These are phyloP conservation scores for Lates calcarifer DNA, from an alignment of 2,113 vertebrate species.

Conservation along the genomic window DNA sequence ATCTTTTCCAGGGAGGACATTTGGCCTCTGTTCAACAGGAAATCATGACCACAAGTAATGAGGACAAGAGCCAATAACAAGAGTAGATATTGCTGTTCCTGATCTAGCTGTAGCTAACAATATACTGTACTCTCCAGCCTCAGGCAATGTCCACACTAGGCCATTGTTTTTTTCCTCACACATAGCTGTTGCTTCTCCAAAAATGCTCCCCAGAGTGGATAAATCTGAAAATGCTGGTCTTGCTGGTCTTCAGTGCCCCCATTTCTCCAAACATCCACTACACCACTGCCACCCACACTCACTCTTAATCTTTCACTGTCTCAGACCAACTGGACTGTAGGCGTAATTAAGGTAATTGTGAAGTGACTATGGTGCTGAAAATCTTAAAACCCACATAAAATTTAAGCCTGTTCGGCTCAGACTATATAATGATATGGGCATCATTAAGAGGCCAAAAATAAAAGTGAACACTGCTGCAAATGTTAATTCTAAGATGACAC, in stretches of 20 bases:
- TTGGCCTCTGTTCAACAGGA: constrained; percentile 39
- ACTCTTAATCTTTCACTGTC: constrained; percentile 44
- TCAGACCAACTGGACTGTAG: constrained; percentile 37
- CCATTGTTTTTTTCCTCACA: constrained; percentile 27
- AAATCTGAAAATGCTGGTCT: constrained; percentile 39
- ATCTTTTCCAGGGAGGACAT: constrained; percentile 31
- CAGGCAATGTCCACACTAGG: constrained; percentile 29
- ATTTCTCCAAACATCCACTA: constrained; percentile 45
- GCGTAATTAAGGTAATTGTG: constrained; percentile 65
- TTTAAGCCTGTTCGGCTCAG: constrained; percentile 14
- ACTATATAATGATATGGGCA: constrained; percentile 24
- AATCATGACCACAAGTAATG: constrained; percentile 39
- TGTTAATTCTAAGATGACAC: constrained; percentile 31
- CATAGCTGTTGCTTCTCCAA: constrained; percentile 37
- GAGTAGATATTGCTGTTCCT: constrained; percentile 48
- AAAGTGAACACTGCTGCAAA: constrained; percentile 22
- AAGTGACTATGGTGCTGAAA: constrained; percentile 40
- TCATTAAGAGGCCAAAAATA: constrained; percentile 35
- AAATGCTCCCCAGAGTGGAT: constrained; percentile 56
- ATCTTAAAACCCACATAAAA: constrained; percentile 42
- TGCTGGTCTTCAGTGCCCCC: constrained; percentile 18
- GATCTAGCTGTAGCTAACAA: constrained; percentile 50
- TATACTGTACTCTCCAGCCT: constrained; percentile 43
- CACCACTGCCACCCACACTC: constrained; percentile 44
- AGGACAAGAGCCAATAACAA: constrained; percentile 55